Conservation (phyloP, 1,140 invertebrate species). For the Epicauta chinensis region DNA sequence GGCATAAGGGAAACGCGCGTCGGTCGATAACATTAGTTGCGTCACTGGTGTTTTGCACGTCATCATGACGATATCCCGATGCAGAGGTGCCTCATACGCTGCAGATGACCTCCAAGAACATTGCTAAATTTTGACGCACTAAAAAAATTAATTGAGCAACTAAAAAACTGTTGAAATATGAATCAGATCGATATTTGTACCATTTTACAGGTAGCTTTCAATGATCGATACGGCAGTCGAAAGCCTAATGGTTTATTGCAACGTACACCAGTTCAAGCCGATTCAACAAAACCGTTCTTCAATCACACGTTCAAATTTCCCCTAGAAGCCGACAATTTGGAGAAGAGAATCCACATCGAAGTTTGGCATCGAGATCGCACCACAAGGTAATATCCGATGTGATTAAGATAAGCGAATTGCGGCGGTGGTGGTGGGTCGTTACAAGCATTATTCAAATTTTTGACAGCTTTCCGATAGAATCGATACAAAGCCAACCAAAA, state of each 20-base stretch:
- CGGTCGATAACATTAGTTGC: constrained; percentile 20
- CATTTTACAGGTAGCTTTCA: constrained; percentile 35
- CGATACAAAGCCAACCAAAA: no score
- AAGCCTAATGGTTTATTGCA: constrained; percentile 39
- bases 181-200: no score
- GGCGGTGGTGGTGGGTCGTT: no score
- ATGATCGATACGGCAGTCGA: constrained; percentile 29
- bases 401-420: no score
- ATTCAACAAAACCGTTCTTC: constrained; percentile 46
- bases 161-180: no score
- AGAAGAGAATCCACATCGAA: constrained; percentile 43
- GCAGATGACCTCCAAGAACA: no score
- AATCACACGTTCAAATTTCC: constrained; percentile 47
- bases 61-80: constrained; percentile 15
- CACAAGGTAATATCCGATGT: constrained; percentile 41
- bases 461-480: no score
- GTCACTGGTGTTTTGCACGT: constrained; percentile 17
- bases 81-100: no score
- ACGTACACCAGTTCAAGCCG: constrained; percentile 47
- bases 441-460: no score
- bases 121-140: no score
- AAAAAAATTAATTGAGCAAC: no score
- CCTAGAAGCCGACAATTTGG: constrained; percentile 20
- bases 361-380: constrained; percentile 49
- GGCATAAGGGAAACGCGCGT: constrained; percentile 6